Evolutionary conservation across 2,888 invertebrate species (phyloP).

Genomic region (Alloscopus bannaensis): DNA sequence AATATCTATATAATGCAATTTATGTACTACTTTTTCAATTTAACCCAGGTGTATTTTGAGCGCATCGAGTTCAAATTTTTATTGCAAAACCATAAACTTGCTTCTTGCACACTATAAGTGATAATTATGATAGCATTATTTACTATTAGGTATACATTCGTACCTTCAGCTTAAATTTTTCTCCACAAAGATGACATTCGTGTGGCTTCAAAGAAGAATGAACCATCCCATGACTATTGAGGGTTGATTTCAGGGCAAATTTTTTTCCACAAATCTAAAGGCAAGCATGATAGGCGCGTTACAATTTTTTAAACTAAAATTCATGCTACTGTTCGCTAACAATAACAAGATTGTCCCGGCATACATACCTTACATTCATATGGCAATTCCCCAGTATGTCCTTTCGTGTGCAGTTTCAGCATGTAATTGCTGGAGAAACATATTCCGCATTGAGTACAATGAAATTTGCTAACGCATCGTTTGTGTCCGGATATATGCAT

Average conservation of each 20-base stretch:
- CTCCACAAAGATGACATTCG: conserved; percentile 50
- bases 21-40: not conserved
- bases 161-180: conserved; percentile 39
- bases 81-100: not conserved
- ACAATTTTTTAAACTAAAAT: too few relatives aligned
- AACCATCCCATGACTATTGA: conserved; percentile 32
- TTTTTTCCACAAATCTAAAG: conserved; percentile 37
- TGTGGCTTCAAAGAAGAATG: conserved; percentile 40
- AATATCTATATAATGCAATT: not conserved
- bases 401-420: conserved; percentile 41
- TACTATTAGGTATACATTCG: not conserved
- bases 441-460: conserved; percentile 38
- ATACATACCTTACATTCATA: conserved; percentile 48
- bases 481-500: conserved; percentile 31
- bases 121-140: not conserved
- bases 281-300: not conserved
- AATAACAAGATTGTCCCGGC: too few relatives aligned
- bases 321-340: too few relatives aligned
- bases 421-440: conserved; percentile 37
- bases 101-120: not conserved
- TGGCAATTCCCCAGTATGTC: conserved; percentile 34
- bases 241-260: conserved; percentile 9
- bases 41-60: too few relatives aligned
- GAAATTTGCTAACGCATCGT: conserved; percentile 18
- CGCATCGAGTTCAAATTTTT: conserved; percentile 3